A percentile compares a stretch with the other conserved stretches of the same genome.
Evolutionary conservation across 1,140 invertebrate species (phyloP).

Genomic region (Episyrphus balteatus): DNA sequence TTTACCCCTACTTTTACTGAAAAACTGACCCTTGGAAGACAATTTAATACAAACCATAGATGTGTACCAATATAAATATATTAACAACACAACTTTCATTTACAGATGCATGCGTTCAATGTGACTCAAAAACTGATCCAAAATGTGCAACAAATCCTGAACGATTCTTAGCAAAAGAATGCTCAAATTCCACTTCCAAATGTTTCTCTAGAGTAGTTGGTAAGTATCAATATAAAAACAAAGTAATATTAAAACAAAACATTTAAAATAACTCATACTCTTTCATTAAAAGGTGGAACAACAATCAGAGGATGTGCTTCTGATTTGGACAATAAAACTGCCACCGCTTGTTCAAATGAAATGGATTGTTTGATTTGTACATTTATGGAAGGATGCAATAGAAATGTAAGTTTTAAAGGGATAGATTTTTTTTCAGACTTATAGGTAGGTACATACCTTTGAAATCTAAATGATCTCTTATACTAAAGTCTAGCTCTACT

Average conservation of each 20-base stretch:
- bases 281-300: slow-evolving; percentile 16
- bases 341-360: slow-evolving; percentile 21
- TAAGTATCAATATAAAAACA: slow-evolving; percentile 2
- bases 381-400: slow-evolving; percentile 26
- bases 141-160: slow-evolving; percentile 26
- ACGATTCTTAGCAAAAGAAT: slow-evolving; percentile 20
- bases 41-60: no score
- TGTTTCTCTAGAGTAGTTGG: slow-evolving; percentile 19
- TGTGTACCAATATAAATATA: no score
- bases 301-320: slow-evolving; percentile 27
- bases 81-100: background rate
- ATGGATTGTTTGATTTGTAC: slow-evolving; percentile 22
- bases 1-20: no score
- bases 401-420: background rate
- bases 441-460: background rate
- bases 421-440: background rate
- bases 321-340: slow-evolving; percentile 20
- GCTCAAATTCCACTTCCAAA: slow-evolving; percentile 9
- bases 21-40: no score
- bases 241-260: background rate
- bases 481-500: no score
- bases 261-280: background rate
- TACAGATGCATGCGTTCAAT: slow-evolving; percentile 29
- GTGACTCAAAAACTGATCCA: slow-evolving; percentile 18
- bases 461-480: no score